Evolutionary conservation across 53 echinoderm and acorn worm genomes (phyloP), one percentile per base, ranked within the genome.

Genomic region (Holothuria scabra): DNA sequence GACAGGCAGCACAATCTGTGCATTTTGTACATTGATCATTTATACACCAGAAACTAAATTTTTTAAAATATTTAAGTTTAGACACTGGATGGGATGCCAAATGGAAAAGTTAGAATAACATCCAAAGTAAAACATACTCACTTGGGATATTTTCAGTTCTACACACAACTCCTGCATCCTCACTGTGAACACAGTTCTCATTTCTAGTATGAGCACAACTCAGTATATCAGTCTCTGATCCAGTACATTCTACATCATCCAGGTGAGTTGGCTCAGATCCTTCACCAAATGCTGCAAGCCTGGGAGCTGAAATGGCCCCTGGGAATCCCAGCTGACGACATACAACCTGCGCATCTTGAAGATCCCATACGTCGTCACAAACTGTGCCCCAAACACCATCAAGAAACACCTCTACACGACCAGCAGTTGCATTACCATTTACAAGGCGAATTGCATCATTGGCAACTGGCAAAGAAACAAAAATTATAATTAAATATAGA

Each of bases 101-200:
- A 35, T 3, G 6, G 35, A 35, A 6, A 35, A 35, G 35, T 35
- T 6, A 35, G 3, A 35, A 35, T 6, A 35, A 6, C 35, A 35
- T 35, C 6, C 35, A 35, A 35, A 4, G 35, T 35, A 35, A 35
- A 4, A 6, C 6, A 35, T 35, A 35, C 35, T 35, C 35, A 35
- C 35, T 6, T 35, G 3, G 35, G 6, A 35, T 35, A 35, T n/a
- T n/a, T n/a, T n/a, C n/a, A n/a, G n/a, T n/a, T n/a, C 35, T 41
- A 41, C 41, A 41, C 2, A 41, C 41, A 41, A 5, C 41, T 14
- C 89, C 89, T 20, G 92, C 92, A 74, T 92, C 92, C 55, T 89
- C 78, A 13, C 22, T 20, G 56, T 92, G 92, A 24, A 19, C 28
- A 48, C 92, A 92, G 31, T 85, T 76, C 28, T 35, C 23, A 3